Evolutionary conservation across 1,140 invertebrate species (phyloP), one percentile per base, ranked within the genome.

Genomic region (Drosophila erecta): DNA sequence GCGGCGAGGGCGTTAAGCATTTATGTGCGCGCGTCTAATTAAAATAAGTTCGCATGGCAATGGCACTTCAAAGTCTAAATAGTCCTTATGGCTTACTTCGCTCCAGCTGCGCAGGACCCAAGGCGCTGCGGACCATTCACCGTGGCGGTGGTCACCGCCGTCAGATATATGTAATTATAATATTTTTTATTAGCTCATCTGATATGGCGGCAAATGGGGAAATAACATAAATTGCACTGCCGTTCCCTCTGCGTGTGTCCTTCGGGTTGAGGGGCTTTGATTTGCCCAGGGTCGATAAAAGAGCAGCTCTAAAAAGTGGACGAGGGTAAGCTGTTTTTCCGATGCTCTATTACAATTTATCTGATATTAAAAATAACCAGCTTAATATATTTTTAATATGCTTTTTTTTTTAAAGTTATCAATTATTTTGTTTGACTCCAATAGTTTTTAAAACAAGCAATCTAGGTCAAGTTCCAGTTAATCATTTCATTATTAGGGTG

Each of bases 121-220:
- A 81, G 74, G 74, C 79, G 57, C 49, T 65, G 66, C 78, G 56
- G 53, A 44, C 54, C 58, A 41, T 37, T 66, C 35, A 17, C 33
- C 14, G n/a, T 5, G n/a, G n/a, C 17, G 43, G 35, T 17, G 59
- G 46, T 67, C 38, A 49, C 30, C 64, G 12, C 41, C n/a, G 46
- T 40, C 33, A 70, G 41, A 69, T 69, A 80, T 90, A 86, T 78
- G 77, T 91, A 91, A 91, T 91, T 91, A 91, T 90, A 91, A 91
- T 87, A 87, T 91, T 91, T 91, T 91, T 91, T 90, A 91, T 91
- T 87, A 86, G 85, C 90, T 90, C 90, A 91, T 91, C 90, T 91
- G 90, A 91, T 91, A 83, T 59, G 76, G 67, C 77, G 79, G 59
- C 65, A 73, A 62, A 71, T 71, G 81, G 73, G 76, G 70, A 91